Base-by-base conservation (phyloP, 2,797 vertebrate species). In the Taenioides sp. region DNA sequence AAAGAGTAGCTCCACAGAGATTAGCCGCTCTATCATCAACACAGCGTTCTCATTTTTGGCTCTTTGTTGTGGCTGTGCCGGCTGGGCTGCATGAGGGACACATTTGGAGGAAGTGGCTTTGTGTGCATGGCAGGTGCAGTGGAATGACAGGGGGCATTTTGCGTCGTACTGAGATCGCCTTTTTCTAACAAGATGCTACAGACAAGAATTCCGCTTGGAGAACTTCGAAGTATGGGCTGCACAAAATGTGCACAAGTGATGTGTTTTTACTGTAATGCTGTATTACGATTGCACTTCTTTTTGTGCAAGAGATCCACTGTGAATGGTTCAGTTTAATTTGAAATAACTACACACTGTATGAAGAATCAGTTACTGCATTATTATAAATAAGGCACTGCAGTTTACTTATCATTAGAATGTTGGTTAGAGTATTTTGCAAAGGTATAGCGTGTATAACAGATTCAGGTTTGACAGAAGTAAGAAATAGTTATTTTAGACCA, bases 21-120 rank as follows among this genome's bases (percentile, higher is more conserved):
- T 94, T 93, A 93, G 89, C 87, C 90, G 81, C 90, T 84, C 91
- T 86, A 89, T 92, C 91, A 90, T 92, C 91, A 91, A 75, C 82
- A 37, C 85, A 78, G 84, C 87, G 86, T 87, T 90, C 88, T 93
- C 89, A 91, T 92, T 92, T 91, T 89, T 91, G 83, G 84, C 77
- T 83, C 83, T 92, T 93, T 93, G 92, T 93, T 86, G 91, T 81
- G 80, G 86, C 63, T 25, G 61, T 73, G 83, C 89, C 86, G 86
- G 82, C 88, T 84, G 84, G 65, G 76, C 87, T 85, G 88, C 87
- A 90, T 88, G 86, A 90, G 88, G 79, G 83, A 86, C 88, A 88
- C 89, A 86, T 82, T 84, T 84, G 89, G 87, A 91, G 92, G 90
- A 93, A 92, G 89, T 90, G 81, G 88, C 90, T 91, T 93, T 93